A percentile compares a stretch with the other conserved stretches of the same genome.
These are phyloP conservation scores for Carcharodon carcharias DNA, from an alignment of 2,797 vertebrate species.

Conservation along the genomic window DNA sequence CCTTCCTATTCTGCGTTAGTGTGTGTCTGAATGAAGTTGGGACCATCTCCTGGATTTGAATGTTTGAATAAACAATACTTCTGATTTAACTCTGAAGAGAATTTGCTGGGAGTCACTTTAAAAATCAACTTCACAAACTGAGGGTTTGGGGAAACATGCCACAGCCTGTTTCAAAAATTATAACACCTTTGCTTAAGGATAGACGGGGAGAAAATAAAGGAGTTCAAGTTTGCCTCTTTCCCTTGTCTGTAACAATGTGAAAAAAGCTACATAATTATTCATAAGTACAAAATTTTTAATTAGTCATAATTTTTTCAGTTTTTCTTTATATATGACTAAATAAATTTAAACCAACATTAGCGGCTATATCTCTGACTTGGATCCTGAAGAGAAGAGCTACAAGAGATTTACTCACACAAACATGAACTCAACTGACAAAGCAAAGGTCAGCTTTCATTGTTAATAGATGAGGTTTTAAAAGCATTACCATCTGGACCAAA, in stretches of 20 bases:
- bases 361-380: background rate
- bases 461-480: background rate
- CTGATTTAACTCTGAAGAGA: too few relatives aligned
- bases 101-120: too few relatives aligned
- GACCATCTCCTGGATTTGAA: too few relatives aligned
- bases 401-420: background rate
- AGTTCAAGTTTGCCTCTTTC: too few relatives aligned
- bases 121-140: too few relatives aligned
- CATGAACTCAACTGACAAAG: background rate
- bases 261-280: background rate
- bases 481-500: background rate
- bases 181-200: too few relatives aligned
- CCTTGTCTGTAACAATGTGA: background rate
- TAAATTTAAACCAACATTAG: background rate
- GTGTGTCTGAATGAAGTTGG: too few relatives aligned
- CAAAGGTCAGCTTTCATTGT: background rate
- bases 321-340: background rate
- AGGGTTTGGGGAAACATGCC: too few relatives aligned
- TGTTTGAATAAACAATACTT: too few relatives aligned
- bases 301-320: background rate
- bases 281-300: background rate
- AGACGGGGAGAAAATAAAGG: too few relatives aligned
- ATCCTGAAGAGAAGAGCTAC: background rate
- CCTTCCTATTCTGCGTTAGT: too few relatives aligned
- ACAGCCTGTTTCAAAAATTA: too few relatives aligned